Conservation (phyloP, 2,888 invertebrate species). For the Leucophora obtusa region DNA sequence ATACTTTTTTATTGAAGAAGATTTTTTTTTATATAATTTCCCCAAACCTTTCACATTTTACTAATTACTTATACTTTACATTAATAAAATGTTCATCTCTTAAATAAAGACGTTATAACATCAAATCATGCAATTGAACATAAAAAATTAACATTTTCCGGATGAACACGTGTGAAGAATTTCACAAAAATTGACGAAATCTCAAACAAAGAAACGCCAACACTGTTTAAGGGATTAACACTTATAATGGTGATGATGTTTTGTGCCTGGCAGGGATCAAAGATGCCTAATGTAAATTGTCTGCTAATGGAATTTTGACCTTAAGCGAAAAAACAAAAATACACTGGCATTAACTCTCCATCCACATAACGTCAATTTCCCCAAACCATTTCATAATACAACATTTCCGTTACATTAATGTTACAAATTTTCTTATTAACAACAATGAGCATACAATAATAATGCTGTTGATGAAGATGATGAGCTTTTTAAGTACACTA, state of each 20-base stretch:
- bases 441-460: constrained; percentile 25
- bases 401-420: constrained; percentile 61
- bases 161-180: constrained; percentile 60
- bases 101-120: constrained; percentile 24
- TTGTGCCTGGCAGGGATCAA: constrained; percentile 33
- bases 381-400: background rate
- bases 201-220: constrained; percentile 5
- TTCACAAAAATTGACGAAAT: constrained; percentile 33
- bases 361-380: constrained; percentile 31
- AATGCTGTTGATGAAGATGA: constrained; percentile 11
- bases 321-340: constrained; percentile 35
- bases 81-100: constrained; percentile 46
- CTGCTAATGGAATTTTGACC: constrained; percentile 57
- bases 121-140: constrained; percentile 50
- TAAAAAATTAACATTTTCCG: constrained; percentile 57
- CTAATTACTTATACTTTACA: no score
- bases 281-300: background rate
- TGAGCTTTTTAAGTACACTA: constrained; percentile 29
- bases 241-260: constrained; percentile 50
- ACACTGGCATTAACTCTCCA: background rate
- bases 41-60: no score
- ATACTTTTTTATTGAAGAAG: no score
- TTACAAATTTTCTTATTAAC: constrained; percentile 42
- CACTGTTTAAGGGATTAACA: constrained; percentile 44
- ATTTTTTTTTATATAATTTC: no score